Evolutionary conservation across 1,140 invertebrate genomes (phyloP).

Genomic region (Drosophila tsacasi): DNA sequence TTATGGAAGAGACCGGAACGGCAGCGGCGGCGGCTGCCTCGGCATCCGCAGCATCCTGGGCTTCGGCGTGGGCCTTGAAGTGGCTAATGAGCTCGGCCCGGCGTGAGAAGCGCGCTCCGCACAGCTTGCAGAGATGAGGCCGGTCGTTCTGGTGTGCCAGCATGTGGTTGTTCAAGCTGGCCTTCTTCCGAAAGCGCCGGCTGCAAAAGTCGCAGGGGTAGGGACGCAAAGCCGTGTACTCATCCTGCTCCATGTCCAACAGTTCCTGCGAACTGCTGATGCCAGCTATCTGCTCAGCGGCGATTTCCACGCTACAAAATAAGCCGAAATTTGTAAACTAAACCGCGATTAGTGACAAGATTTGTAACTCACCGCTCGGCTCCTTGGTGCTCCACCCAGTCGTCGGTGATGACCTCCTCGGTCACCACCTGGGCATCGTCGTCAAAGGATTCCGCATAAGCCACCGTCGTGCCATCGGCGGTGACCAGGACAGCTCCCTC

Average conservation of each 20-base stretch:
- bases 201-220: slow-evolving; percentile 95
- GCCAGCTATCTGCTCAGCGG: slow-evolving; percentile 87
- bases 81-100: slow-evolving; percentile 93
- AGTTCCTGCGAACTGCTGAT: slow-evolving; percentile 86
- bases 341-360: background rate
- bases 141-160: slow-evolving; percentile 92
- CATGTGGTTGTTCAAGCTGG: slow-evolving; percentile 93
- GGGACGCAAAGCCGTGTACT: slow-evolving; percentile 91
- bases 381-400: slow-evolving; percentile 90
- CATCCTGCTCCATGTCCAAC: slow-evolving; percentile 92
- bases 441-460: slow-evolving; percentile 85
- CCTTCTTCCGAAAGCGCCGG: slow-evolving; percentile 92
- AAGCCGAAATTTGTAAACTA: background rate
- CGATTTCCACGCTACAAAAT: slow-evolving; percentile 87
- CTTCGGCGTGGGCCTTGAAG: slow-evolving; percentile 90
- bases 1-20: slow-evolving; percentile 43
- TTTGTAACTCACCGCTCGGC: slow-evolving; percentile 88
- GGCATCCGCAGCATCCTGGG: slow-evolving; percentile 86
- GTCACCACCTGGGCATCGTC: slow-evolving; percentile 86
- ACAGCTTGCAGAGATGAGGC: slow-evolving; percentile 91
- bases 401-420: slow-evolving; percentile 92
- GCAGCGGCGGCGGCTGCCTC: slow-evolving; percentile 70
- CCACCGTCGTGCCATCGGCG: slow-evolving; percentile 85
- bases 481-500: slow-evolving; percentile 84
- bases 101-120: slow-evolving; percentile 91